Conservation (phyloP, 2,888 invertebrate genomes). For the Temnothorax ravouxi region DNA sequence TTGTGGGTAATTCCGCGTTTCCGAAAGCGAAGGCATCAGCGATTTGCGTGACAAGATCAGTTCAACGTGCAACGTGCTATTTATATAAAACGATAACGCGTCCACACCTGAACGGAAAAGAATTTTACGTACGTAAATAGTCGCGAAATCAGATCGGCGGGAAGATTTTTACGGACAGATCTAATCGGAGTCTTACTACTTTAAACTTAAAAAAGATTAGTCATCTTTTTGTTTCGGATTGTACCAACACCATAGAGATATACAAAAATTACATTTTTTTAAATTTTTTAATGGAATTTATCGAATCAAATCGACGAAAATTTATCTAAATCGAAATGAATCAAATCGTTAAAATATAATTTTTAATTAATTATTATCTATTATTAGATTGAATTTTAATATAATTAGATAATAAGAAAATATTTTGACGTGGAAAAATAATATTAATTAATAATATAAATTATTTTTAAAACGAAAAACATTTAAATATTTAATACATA, state of each 20-base stretch:
- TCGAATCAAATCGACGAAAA: no score
- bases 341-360: no score
- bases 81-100: background rate
- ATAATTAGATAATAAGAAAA: no score
- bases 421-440: no score
- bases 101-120: background rate
- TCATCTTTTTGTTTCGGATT: background rate
- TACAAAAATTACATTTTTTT: no score
- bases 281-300: no score
- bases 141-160: background rate
- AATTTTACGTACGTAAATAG: background rate
- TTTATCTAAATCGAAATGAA: no score
- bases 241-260: background rate
- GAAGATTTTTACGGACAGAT: background rate
- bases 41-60: background rate
- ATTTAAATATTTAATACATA: no score
- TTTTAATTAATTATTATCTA: no score
- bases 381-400: no score
- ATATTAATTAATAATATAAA: no score
- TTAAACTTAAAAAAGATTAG: background rate
- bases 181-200: background rate
- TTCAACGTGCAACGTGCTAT: background rate
- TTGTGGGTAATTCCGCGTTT: background rate
- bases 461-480: no score
- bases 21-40: background rate